A percentile compares a stretch with the other conserved stretches of the same genome.
Conservation (phyloP, 2,797 vertebrate genomes). For the Prunella strophiata region DNA sequence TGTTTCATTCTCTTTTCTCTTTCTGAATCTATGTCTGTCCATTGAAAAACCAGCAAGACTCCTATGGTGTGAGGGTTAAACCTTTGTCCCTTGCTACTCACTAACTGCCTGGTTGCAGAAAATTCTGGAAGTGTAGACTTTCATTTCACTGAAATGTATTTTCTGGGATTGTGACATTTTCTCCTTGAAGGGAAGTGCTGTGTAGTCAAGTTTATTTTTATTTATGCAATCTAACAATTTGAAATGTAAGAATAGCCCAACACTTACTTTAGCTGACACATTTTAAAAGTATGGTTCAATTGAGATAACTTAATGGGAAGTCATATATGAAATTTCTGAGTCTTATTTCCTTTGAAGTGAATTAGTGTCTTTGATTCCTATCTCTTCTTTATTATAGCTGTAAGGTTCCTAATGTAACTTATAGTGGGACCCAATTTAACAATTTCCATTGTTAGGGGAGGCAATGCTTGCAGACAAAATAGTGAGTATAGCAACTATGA, state of each 20-base stretch:
- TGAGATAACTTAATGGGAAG: neutral
- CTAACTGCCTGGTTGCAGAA: neutral
- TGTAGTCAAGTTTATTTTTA: neutral
- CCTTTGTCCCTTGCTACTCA: neutral
- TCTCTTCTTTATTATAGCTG: neutral
- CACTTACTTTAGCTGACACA: neutral
- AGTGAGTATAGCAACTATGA: neutral
- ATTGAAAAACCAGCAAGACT: neutral
- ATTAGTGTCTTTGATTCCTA: neutral
- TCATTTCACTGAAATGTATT: neutral
- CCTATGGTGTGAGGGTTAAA: neutral
- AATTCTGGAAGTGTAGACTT: neutral
- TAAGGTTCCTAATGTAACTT: neutral
- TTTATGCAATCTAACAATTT: slow-evolving; percentile 21
- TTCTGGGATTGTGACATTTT: slow-evolving; percentile 5
- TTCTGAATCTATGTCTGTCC: neutral
- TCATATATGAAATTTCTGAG: neutral
- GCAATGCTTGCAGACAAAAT: neutral
- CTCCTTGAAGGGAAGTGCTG: neutral
- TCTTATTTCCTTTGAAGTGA: neutral
- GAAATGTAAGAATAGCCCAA: neutral
- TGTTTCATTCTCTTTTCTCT: neutral
- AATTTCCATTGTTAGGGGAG: neutral
- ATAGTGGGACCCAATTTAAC: rapidly evolving
- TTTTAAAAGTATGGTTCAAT: neutral